Conservation (phyloP, 2,113 vertebrate genomes). For the Amphiprion ocellaris region DNA sequence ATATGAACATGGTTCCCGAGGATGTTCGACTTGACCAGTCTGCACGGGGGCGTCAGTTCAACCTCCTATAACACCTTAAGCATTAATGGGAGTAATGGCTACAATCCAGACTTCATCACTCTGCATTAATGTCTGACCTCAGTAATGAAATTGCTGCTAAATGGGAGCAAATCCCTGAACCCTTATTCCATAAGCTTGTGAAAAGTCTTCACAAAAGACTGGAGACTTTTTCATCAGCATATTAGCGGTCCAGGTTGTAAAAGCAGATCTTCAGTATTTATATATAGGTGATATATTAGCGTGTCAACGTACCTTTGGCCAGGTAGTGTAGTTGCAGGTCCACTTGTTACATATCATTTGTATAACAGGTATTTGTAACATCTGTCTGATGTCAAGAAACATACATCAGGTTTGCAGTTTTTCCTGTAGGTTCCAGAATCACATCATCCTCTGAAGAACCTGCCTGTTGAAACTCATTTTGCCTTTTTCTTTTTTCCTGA, state of each 20-base stretch:
- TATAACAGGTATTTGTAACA: background rate
- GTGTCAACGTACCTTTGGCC: too few species aligned
- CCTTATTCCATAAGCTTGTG: too few species aligned
- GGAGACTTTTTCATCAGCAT: too few species aligned
- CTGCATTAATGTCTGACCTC: background rate
- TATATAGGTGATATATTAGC: too few species aligned
- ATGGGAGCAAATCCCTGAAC: conserved; percentile 8
- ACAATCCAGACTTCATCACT: background rate
- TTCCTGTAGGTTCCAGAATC: background rate
- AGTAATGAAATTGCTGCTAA: conserved; percentile 8
- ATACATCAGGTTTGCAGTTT: background rate
- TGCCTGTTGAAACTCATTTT: conserved; percentile 30
- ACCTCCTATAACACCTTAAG: background rate
- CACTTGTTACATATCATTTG: too few species aligned
- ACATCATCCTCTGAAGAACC: conserved; percentile 31
- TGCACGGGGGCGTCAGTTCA: background rate
- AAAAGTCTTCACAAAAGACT: too few species aligned
- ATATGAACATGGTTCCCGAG: background rate
- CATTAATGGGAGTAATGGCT: background rate
- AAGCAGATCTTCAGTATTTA: too few species aligned
- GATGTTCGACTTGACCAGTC: background rate
- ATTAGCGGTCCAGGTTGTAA: too few species aligned
- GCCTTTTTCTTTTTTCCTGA: conserved; percentile 53
- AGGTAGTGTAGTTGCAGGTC: too few species aligned
- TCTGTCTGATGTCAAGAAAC: conserved; percentile 3